Conservation (phyloP, 2,797 vertebrate genomes). For the Falco novaeseelandiae region DNA sequence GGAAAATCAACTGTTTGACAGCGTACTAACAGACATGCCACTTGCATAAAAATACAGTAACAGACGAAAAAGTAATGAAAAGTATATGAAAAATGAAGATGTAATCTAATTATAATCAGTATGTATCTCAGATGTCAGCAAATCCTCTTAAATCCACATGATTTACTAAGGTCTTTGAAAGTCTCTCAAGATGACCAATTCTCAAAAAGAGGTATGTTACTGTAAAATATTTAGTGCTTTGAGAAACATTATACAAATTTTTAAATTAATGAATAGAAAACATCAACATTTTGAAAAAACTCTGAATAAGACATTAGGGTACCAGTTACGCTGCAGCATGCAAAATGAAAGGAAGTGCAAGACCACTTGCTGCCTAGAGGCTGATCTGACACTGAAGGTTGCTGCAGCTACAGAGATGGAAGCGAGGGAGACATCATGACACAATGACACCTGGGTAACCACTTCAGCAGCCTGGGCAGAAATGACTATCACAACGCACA, state of each 20-base stretch:
- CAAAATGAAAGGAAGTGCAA: neutral
- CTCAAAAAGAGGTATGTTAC: neutral
- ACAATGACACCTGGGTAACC: neutral
- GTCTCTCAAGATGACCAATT: neutral
- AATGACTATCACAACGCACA: neutral
- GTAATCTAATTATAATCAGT: constrained; percentile 12
- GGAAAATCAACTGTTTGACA: neutral
- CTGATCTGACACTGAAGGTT: neutral
- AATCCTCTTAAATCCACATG: constrained; percentile 7
- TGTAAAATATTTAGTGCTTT: neutral
- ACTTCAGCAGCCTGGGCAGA: neutral
- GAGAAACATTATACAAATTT: neutral
- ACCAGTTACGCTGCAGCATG: neutral
- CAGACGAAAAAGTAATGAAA: neutral
- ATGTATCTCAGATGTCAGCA: neutral
- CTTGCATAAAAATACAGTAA: neutral
- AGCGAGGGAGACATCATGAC: neutral
- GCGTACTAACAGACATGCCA: neutral
- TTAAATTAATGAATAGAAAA: neutral
- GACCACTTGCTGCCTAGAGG: neutral
- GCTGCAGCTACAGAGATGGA: neutral
- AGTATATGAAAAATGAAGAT: constrained; percentile 35
- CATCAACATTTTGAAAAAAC: neutral
- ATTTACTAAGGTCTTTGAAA: constrained; percentile 10
- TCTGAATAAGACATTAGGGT: neutral